phyloP scores from a whole-genome alignment of 2,888 invertebrate genomes.

The Polia nebulosa region DNA sequence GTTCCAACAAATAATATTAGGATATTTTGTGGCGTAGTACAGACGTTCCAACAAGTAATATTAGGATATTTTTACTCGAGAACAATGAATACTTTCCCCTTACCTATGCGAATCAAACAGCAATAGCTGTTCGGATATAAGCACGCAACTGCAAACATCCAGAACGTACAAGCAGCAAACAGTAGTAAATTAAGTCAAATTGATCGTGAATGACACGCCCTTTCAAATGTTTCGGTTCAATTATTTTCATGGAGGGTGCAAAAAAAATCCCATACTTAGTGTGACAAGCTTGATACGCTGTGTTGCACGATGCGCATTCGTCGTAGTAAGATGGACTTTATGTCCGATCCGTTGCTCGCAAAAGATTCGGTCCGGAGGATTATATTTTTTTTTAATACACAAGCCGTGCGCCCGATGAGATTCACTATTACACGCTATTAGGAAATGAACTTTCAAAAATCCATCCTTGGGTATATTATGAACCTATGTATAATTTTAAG shows the following conservation, averaged over 20 bases:
- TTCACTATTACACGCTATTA: too few species aligned
- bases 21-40: too few species aligned
- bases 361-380: too few species aligned
- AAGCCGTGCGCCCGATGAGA: too few species aligned
- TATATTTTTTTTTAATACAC: too few species aligned
- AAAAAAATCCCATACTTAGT: slow-evolving; percentile 27
- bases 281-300: slow-evolving; percentile 4
- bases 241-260: slow-evolving; percentile 50
- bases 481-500: too few species aligned
- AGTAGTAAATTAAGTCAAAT: slow-evolving; percentile 53
- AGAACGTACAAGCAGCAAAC: slow-evolving; percentile 16
- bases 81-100: background rate
- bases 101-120: background rate
- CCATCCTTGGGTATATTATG: too few species aligned
- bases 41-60: too few species aligned
- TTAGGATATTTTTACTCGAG: too few species aligned
- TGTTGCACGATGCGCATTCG: slow-evolving; percentile 26
- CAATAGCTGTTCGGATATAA: background rate
- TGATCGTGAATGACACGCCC: slow-evolving; percentile 52
- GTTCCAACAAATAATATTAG: too few species aligned
- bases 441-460: too few species aligned
- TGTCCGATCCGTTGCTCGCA: too few species aligned
- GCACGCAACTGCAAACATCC: background rate
- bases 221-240: slow-evolving; percentile 32
- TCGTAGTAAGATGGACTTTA: background rate